A percentile compares a stretch with the other conserved stretches of the same genome.
phyloP scores from a whole-genome alignment of 2,888 invertebrate genomes.

The Amphipyra tragopoginis region DNA sequence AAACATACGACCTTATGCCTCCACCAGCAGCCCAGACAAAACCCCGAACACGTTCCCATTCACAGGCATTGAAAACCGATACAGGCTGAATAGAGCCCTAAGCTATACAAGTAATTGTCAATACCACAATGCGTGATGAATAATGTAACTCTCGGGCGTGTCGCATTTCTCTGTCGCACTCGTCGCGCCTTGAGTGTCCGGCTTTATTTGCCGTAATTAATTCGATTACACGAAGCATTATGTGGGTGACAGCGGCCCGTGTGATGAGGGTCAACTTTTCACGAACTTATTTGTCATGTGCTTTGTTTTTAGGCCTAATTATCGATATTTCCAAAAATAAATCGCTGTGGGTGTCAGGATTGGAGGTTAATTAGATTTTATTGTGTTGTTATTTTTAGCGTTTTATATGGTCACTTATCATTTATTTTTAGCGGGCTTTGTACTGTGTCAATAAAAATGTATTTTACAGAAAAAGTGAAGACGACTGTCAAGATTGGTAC shows the following conservation, averaged over 20 bases:
- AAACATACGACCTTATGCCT: conserved; percentile 29
- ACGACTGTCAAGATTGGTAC: no score
- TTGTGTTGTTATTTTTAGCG: conserved; percentile 23
- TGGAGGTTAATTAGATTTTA: conserved; percentile 18
- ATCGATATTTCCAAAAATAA: conserved; percentile 49
- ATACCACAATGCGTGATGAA: conserved; percentile 55
- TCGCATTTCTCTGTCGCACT: conserved; percentile 35
- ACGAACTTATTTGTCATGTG: conserved; percentile 59
- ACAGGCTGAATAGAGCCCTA: conserved; percentile 41
- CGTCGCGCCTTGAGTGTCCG: conserved; percentile 36
- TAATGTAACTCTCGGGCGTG: conserved; percentile 50
- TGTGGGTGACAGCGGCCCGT: conserved; percentile 59
- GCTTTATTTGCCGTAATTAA: conserved; percentile 59
- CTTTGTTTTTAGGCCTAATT: conserved; percentile 51
- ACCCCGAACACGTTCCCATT: conserved; percentile 33
- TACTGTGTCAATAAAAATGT: no score
- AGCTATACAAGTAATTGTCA: conserved; percentile 55
- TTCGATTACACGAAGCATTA: conserved; percentile 57
- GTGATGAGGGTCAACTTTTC: conserved; percentile 72
- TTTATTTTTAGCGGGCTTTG: conserved; percentile 11
- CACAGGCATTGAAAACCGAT: conserved; percentile 48
- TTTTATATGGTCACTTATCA: background rate
- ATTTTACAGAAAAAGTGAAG: no score
- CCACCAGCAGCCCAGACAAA: conserved; percentile 32
- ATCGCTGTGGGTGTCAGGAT: conserved; percentile 13